phyloP scores from a whole-genome alignment of 1,140 invertebrate genomes.

The Phortica variegata region DNA sequence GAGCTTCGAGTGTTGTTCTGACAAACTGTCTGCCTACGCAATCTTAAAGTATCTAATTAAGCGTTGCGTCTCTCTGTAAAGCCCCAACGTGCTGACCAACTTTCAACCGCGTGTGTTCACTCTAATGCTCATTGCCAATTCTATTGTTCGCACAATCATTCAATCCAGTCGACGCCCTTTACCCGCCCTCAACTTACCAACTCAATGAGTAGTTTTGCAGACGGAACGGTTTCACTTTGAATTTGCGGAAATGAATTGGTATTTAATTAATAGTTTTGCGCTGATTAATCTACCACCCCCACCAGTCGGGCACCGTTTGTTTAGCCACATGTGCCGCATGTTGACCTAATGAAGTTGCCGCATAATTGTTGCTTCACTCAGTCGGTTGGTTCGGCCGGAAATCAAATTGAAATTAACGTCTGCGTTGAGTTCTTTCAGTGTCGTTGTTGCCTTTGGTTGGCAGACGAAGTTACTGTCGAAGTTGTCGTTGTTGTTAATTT shows the following conservation, averaged over 20 bases:
- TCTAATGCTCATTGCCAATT: too few relatives aligned
- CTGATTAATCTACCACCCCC: slow-evolving; percentile 53
- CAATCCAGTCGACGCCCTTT: too few relatives aligned
- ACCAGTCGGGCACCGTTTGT: slow-evolving; percentile 6
- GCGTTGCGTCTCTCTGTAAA: too few relatives aligned
- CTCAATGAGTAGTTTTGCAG: too few relatives aligned
- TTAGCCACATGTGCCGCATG: slow-evolving; percentile 23
- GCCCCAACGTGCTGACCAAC: too few relatives aligned
- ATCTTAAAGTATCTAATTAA: too few relatives aligned
- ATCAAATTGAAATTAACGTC: slow-evolving; percentile 57
- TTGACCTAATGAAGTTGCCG: slow-evolving; percentile 56
- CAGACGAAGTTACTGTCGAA: slow-evolving; percentile 16
- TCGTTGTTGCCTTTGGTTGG: slow-evolving; percentile 10
- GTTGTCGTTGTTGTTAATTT: slow-evolving; percentile 56
- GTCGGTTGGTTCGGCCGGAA: slow-evolving; percentile 34
- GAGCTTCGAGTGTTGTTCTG: too few relatives aligned
- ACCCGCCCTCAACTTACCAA: too few relatives aligned
- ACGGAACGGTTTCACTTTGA: slow-evolving; percentile 34
- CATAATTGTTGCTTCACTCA: slow-evolving; percentile 54
- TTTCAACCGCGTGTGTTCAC: too few relatives aligned
- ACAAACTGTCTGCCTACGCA: too few relatives aligned
- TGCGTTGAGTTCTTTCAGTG: slow-evolving; percentile 20
- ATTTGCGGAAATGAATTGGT: slow-evolving; percentile 57
- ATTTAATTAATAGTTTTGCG: slow-evolving; percentile 58
- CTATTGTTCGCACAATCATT: too few relatives aligned